Evolutionary conservation across 2,888 invertebrate genomes (phyloP).

Genomic region (Drosophila mimetica): DNA sequence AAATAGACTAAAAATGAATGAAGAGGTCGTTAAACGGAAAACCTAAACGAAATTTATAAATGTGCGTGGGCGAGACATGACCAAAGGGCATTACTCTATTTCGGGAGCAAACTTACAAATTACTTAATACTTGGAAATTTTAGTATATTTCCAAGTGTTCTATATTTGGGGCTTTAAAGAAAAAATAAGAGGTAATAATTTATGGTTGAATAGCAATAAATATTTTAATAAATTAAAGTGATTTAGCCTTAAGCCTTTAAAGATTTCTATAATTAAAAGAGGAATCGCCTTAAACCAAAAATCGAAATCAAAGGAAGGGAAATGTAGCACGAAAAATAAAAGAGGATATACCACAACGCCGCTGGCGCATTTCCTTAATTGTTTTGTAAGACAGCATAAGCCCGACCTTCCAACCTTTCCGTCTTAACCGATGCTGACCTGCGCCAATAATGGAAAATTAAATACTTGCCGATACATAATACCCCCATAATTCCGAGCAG

Average conservation of each 20-base stretch:
- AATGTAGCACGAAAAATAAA: constrained; percentile 2
- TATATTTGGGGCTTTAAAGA: not conserved
- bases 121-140: not conserved
- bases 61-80: not conserved
- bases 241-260: constrained; percentile 26
- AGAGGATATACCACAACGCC: constrained; percentile 4
- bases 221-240: not conserved
- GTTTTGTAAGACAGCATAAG: constrained; percentile 39
- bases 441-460: constrained; percentile 49
- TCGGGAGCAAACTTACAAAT: not conserved
- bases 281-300: constrained; percentile 3
- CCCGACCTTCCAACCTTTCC: constrained; percentile 4
- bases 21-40: constrained; percentile 9
- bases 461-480: constrained; percentile 50
- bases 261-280: constrained; percentile 26
- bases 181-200: not conserved
- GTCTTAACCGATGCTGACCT: constrained; percentile 24
- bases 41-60: not conserved
- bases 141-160: no score
- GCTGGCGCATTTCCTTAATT: constrained; percentile 49
- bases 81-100: constrained; percentile 6
- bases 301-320: not conserved
- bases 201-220: not conserved
- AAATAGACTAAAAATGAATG: constrained; percentile 31
- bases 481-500: not conserved